Evolutionary conservation across 2,113 vertebrate genomes (phyloP).

Genomic region (Barbus barbus): DNA sequence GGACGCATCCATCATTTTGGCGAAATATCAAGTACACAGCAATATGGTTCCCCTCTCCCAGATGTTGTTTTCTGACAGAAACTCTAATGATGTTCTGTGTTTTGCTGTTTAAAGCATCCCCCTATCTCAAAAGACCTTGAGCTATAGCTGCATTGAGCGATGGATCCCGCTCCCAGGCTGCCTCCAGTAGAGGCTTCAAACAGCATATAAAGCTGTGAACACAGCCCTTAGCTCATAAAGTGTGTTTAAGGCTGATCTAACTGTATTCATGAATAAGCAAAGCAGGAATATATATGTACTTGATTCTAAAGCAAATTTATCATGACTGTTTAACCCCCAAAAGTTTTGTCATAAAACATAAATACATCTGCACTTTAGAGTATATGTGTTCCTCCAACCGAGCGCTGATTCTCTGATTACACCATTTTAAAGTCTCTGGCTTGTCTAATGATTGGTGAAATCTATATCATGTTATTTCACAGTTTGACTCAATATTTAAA

Average conservation of each 20-base stretch:
- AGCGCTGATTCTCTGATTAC: conserved; percentile 21
- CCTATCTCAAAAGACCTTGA: conserved; percentile 47
- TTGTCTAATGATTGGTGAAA: conserved; percentile 41
- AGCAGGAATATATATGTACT: neutral
- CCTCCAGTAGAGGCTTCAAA: conserved; percentile 18
- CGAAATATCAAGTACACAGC: conserved; percentile 31
- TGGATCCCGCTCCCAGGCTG: conserved; percentile 25
- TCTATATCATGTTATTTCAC: conserved; percentile 39
- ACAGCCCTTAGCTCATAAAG: conserved; percentile 3
- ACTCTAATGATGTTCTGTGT: conserved; percentile 45
- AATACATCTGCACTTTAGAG: conserved; percentile 5
- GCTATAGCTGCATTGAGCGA: conserved; percentile 44
- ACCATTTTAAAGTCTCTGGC: conserved; percentile 16
- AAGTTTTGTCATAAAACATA: neutral
- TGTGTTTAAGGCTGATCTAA: conserved; percentile 2
- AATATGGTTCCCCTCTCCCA: conserved; percentile 40
- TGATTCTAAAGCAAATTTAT: neutral
- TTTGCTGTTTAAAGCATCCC: conserved; percentile 47
- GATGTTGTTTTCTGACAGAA: conserved; percentile 47
- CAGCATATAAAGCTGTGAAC: conserved; percentile 30
- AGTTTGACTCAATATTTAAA: conserved; percentile 28
- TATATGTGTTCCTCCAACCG: conserved; percentile 16
- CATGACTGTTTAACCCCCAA: neutral
- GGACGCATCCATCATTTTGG: conserved; percentile 32
- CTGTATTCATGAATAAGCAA: conserved; percentile 28